These are phyloP conservation scores for Stegastes partitus DNA, from an alignment of 2,113 vertebrate genomes.

Conservation along the genomic window DNA sequence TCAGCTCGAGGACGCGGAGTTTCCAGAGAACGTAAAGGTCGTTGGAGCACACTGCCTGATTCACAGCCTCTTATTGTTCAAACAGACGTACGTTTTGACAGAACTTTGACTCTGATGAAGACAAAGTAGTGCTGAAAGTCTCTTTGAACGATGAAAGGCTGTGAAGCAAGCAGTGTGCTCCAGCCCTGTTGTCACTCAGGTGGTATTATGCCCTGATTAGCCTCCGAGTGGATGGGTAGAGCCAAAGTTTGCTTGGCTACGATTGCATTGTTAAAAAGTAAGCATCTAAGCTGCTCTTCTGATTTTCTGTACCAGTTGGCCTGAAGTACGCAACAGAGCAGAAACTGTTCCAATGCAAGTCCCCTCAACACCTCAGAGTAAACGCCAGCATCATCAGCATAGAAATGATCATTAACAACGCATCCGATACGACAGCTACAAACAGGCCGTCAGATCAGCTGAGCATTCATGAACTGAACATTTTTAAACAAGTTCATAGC, in stretches of 20 bases:
- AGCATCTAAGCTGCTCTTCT: constrained; percentile 5
- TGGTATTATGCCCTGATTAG: neutral
- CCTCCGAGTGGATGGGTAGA: neutral
- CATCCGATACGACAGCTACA: neutral
- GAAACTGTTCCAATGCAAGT: neutral
- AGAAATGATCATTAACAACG: neutral
- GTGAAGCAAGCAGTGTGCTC: neutral
- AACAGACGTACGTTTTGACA: too few relatives aligned
- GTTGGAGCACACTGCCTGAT: too few relatives aligned
- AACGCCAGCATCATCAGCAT: constrained; percentile 24
- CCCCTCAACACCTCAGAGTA: neutral
- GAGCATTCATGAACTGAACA: too few relatives aligned
- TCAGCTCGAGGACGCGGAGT: too few relatives aligned
- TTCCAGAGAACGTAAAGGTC: too few relatives aligned
- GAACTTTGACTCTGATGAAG: too few relatives aligned
- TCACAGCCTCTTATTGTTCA: too few relatives aligned
- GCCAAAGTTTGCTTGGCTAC: neutral
- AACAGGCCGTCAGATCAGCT: neutral
- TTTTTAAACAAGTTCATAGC: neutral
- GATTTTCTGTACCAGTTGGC: neutral
- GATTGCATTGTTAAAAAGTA: constrained; percentile 9
- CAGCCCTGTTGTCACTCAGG: too few relatives aligned
- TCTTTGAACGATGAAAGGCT: too few relatives aligned
- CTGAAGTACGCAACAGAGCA: neutral
- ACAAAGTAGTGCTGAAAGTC: too few relatives aligned